phyloP scores from a whole-genome alignment of 2,113 vertebrate genomes.

The Saccopteryx bilineata region DNA sequence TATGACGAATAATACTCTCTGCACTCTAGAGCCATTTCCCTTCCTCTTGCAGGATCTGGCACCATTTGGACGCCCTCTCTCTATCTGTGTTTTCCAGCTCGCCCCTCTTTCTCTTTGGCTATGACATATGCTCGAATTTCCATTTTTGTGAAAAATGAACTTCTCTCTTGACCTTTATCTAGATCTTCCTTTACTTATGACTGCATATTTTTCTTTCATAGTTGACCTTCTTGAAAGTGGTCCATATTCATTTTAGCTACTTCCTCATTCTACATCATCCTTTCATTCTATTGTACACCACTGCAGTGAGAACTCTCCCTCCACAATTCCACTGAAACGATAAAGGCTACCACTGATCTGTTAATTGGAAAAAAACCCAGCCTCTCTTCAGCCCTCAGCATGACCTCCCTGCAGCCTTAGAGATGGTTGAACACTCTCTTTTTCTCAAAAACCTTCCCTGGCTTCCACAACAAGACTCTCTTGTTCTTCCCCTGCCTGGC shows the following conservation, averaged over 20 bases:
- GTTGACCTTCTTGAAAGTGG: not conserved
- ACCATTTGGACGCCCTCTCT: not conserved
- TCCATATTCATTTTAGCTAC: not conserved
- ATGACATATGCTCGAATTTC: not conserved
- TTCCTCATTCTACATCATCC: not conserved
- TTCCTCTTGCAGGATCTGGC: not conserved
- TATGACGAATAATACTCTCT: not conserved
- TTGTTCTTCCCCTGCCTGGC: not conserved
- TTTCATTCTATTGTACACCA: not conserved
- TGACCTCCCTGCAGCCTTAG: not conserved
- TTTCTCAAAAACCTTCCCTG: not conserved
- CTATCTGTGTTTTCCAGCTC: not conserved
- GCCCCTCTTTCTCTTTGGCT: not conserved
- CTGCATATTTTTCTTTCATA: not conserved
- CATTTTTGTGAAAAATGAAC: not conserved
- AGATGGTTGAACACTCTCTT: not conserved
- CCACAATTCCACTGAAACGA: not conserved
- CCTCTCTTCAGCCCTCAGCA: not conserved
- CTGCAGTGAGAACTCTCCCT: not conserved
- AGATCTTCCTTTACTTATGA: not conserved
- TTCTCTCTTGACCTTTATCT: not conserved
- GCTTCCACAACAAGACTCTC: not conserved
- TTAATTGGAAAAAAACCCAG: not conserved
- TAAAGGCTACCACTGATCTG: not conserved
- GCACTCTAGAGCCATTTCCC: not conserved